These are phyloP conservation scores for Onychorhynchus coronatus DNA, from an alignment of 2,113 vertebrate species.

Conservation along the genomic window DNA sequence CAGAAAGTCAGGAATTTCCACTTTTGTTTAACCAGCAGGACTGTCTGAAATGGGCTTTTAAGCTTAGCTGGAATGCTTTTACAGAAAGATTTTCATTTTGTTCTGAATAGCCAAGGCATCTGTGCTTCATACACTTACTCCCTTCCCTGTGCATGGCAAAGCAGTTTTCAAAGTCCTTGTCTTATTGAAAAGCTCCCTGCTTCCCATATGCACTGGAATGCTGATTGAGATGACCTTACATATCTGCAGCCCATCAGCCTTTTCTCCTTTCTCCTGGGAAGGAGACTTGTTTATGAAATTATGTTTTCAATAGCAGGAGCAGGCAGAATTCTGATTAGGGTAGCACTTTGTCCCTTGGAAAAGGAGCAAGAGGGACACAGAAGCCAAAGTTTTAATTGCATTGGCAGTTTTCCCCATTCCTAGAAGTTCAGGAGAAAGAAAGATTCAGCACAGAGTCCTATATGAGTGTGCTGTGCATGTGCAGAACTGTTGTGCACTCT, in stretches of 20 bases:
- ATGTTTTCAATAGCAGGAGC: background rate
- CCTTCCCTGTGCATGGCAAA: background rate
- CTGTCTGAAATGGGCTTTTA: constrained; percentile 19
- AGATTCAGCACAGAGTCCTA: background rate
- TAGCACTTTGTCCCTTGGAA: background rate
- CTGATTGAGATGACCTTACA: constrained; percentile 15
- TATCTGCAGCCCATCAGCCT: constrained; percentile 23
- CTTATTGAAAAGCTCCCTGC: background rate
- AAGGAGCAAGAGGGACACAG: background rate
- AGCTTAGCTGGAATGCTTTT: background rate
- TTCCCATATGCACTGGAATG: background rate
- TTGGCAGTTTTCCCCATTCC: constrained; percentile 30
- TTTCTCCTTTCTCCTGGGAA: constrained; percentile 18
- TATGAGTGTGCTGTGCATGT: background rate
- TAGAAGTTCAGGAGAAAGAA: background rate
- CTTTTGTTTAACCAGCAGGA: background rate
- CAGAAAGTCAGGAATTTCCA: background rate
- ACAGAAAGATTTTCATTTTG: background rate
- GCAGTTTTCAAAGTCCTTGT: constrained; percentile 1
- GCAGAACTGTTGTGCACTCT: background rate
- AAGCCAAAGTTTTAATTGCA: constrained; percentile 53
- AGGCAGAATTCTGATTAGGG: constrained; percentile 15
- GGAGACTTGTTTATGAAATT: constrained; percentile 48
- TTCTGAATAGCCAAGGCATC: background rate
- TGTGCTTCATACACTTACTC: background rate